Percentiles rank a stretch among this genome's conserved stretches.
These are phyloP conservation scores for Cyprinodon brontotheroides DNA, from an alignment of 2,113 vertebrate species.

Conservation along the genomic window DNA sequence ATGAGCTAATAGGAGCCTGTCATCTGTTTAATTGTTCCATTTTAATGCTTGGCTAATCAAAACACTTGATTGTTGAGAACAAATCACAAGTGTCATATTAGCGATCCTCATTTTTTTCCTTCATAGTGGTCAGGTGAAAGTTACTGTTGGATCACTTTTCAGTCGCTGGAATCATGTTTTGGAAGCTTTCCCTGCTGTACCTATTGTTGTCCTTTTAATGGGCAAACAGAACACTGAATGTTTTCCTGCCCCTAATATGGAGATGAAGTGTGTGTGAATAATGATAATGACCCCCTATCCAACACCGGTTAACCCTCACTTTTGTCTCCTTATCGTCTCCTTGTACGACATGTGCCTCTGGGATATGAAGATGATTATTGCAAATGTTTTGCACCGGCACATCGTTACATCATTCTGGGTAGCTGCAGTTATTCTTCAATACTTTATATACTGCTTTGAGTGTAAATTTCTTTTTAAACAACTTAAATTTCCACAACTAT, in stretches of 20 bases:
- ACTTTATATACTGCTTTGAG: conserved; percentile 1
- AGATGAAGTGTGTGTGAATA: neutral
- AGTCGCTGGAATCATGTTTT: neutral
- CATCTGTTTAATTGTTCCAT: conserved; percentile 67
- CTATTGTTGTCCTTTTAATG: neutral
- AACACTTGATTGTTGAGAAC: conserved; percentile 62
- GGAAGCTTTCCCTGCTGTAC: neutral
- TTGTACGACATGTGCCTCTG: neutral
- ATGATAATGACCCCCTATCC: neutral
- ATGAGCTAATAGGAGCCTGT: conserved; percentile 64
- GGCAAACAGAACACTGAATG: conserved; percentile 7
- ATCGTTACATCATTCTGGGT: conserved; percentile 12
- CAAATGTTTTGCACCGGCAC: conserved; percentile 7
- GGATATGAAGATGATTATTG: conserved; percentile 25
- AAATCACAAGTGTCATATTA: conserved; percentile 55
- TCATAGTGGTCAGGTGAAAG: conserved; percentile 35
- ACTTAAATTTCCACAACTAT: conserved; percentile 27
- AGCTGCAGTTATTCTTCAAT: conserved; percentile 5
- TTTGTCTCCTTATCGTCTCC: conserved; percentile 8
- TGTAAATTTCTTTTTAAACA: conserved; percentile 26
- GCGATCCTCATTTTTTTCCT: conserved; percentile 29
- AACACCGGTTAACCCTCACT: conserved; percentile 1
- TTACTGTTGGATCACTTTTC: conserved; percentile 1
- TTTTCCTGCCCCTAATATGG: neutral
- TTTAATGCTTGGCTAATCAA: conserved; percentile 56